phyloP scores from a whole-genome alignment of 2,797 vertebrate genomes.

The Enteromius paludinosus region DNA sequence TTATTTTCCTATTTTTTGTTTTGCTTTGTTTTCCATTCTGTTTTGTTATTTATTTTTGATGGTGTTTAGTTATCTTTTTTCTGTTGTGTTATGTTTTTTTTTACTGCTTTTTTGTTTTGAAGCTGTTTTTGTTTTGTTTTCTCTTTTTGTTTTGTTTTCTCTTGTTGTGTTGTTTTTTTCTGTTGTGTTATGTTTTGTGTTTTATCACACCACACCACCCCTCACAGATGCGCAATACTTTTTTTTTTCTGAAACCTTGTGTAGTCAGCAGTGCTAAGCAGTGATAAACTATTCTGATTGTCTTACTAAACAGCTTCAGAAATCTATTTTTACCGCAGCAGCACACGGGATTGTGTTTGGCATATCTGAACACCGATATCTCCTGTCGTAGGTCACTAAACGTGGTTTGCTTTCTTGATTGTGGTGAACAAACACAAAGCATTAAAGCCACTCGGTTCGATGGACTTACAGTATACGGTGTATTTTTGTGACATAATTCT shows the following conservation, averaged over 20 bases:
- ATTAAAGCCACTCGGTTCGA: slow-evolving; percentile 61
- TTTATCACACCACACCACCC: neutral
- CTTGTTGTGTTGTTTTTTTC: neutral
- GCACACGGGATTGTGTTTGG: slow-evolving; percentile 22
- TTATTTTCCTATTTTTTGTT: neutral
- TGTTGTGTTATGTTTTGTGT: neutral
- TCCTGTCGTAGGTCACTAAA: neutral
- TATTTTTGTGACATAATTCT: slow-evolving; percentile 63
- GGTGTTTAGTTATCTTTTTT: too few relatives aligned
- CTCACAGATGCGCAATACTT: neutral
- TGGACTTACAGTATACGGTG: slow-evolving; percentile 27
- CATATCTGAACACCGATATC: slow-evolving; percentile 1
- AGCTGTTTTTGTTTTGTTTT: too few relatives aligned
- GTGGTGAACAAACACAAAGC: slow-evolving; percentile 56
- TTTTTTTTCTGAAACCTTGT: neutral
- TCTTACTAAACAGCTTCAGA: slow-evolving; percentile 14
- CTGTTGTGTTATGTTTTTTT: too few relatives aligned
- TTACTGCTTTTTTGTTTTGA: too few relatives aligned
- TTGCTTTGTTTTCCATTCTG: neutral
- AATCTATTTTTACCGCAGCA: neutral
- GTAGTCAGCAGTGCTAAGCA: neutral
- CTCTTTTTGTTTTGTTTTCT: too few relatives aligned
- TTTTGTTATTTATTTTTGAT: neutral
- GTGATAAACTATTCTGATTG: neutral
- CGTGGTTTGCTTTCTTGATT: slow-evolving; percentile 16